Base-by-base conservation (phyloP, 2,113 vertebrate species). In the Hucho hucho region DNA sequence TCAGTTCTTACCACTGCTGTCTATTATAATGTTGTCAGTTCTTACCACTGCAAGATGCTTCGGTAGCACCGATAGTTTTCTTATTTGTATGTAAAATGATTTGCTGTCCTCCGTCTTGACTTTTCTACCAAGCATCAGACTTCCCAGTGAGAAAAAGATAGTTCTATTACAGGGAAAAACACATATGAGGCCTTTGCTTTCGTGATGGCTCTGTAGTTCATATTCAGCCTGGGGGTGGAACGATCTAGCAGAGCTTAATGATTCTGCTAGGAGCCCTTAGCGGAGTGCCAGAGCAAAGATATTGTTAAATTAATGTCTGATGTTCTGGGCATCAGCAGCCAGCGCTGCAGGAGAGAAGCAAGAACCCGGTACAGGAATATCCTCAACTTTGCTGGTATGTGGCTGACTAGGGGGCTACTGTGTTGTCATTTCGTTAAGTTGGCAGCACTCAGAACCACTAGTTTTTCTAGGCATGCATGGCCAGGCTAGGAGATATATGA, bases 361-460 rank as follows among this genome's bases (percentile, higher is more conserved):
- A 29, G 14, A 58, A 59, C 6, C 47, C 24, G n/a, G 43, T 22
- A 11, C 20, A 47, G 14, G 22, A 32, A 59, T 32, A 70, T 82
- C 74, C 63, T 80, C 75, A 84, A 90, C 86, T 87, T 81, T 64
- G 16, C 72, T 78, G 83, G 82, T 77, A 87, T 88, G 84, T 76
- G 79, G 84, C 87, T 88, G 49, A 65, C 64, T 16, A 65, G 14
- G 2, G 22, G 58, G 84, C 72, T 77, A 76, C 75, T 74, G 73
- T 69, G 80, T 79, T 74, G 75, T 83, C 79, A 76, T 86, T 85
- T 80, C 85, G 86, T 84, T 78, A 88, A 85, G 77, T 77, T 77
- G 25, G 86, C 64, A 58, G 58, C 69, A 18, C 73, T 78, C 1
- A 0, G 78, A 58, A 75, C 58, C 78, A 79, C 78, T 79, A 74